phyloP scores from a whole-genome alignment of 2,113 vertebrate genomes.

The Ctenodactylus gundi region DNA sequence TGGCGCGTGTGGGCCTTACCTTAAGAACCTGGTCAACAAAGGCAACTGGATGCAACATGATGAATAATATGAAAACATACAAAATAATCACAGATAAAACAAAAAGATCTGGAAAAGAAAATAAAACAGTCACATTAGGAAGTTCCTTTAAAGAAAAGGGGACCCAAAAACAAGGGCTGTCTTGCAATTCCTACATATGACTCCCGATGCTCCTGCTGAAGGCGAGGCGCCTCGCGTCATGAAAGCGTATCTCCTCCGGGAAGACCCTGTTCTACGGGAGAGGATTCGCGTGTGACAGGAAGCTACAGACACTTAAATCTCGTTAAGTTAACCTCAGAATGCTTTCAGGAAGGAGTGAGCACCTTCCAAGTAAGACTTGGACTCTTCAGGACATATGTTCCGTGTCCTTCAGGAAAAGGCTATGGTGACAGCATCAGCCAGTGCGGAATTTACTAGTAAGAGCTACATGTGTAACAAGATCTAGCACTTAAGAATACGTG shows the following conservation, averaged over 20 bases:
- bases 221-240: too few species aligned
- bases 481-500: conserved; percentile 3
- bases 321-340: not conserved
- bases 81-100: conserved; percentile 84
- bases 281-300: not conserved
- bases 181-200: not conserved
- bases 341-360: not conserved
- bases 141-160: conserved; percentile 39
- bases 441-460: not conserved
- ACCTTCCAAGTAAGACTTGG: not conserved
- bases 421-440: not conserved
- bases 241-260: too few species aligned
- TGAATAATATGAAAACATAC: conserved; percentile 88
- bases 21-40: conserved; percentile 87
- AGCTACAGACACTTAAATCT: not conserved
- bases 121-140: conserved; percentile 56
- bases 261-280: not conserved
- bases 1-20: conserved; percentile 82
- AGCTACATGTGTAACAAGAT: not conserved
- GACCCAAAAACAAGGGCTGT: conserved; percentile 16
- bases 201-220: not conserved
- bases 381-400: not conserved
- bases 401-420: not conserved
- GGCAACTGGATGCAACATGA: conserved; percentile 91
- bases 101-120: conserved; percentile 84